Evolutionary conservation across 2,113 vertebrate genomes (phyloP).

Genomic region (Trachemys scripta): DNA sequence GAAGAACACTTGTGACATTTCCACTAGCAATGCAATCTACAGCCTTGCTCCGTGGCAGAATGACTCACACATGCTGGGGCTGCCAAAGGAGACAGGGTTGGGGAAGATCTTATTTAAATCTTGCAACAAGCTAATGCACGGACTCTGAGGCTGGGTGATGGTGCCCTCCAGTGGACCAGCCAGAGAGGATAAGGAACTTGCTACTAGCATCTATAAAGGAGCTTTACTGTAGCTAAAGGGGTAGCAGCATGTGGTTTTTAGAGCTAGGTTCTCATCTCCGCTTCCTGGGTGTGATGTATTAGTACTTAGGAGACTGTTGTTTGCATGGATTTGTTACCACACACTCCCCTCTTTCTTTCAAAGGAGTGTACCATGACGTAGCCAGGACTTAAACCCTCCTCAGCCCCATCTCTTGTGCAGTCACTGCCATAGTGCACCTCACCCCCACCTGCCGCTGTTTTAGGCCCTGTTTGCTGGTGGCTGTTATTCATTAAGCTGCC

Average conservation of each 20-base stretch:
- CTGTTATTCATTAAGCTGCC: not conserved
- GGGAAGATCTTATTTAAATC: not conserved
- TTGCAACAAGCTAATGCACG: fast-evolving
- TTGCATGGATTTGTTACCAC: not conserved
- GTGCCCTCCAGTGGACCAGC: not conserved
- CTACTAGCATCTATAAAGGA: not conserved
- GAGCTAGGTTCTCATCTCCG: not conserved
- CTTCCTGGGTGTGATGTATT: too few species aligned
- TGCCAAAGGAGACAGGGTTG: not conserved
- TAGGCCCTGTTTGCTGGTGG: not conserved
- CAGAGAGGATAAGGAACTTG: not conserved
- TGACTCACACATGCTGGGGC: not conserved
- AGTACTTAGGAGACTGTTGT: not conserved
- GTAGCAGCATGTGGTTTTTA: not conserved
- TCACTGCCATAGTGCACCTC: too few species aligned
- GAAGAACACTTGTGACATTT: not conserved
- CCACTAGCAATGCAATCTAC: not conserved
- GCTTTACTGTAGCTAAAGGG: not conserved
- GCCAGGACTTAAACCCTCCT: too few species aligned
- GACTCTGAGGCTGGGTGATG: not conserved
- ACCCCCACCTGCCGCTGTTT: not conserved
- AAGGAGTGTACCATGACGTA: not conserved
- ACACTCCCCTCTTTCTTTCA: not conserved
- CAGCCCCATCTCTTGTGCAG: not conserved
- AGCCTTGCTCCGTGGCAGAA: not conserved